Evolutionary conservation across 2,888 invertebrate species (phyloP), one percentile per base, ranked within the genome.

Genomic region (Seladonia tumulorum): DNA sequence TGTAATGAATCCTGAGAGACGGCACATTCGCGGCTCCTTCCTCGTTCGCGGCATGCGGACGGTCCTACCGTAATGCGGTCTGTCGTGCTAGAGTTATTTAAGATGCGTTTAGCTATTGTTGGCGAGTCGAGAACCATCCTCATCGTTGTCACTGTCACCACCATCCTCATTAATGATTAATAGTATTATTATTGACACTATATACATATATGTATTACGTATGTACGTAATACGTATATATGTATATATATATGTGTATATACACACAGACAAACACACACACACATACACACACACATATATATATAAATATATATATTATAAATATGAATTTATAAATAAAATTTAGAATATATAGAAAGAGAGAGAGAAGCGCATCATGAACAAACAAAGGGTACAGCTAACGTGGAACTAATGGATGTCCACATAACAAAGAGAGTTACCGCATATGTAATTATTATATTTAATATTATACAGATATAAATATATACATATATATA

Each of bases 371-470:
- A 78, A 45, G 63, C 60, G 76, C 71, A 75, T 47, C n/a, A 76
- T 45, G 78, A 76, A 79, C 10, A 76, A 77, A 84, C 53, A 78
- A 79, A 83, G 73, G 78, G 68, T 86, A 84, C 49, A 81, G 80
- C 35, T 53, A 72, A 79, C 60, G 82, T 82, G 81, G 70, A 76
- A 70, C 47, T 71, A 39, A 82, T 66, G 88, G 79, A 81, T 85
- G 86, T 82, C 88, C 82, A 88, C 70, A 68, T 82, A 79, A 79
- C 42, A 79, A 70, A 80, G 73, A 79, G 81, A 89, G 86, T 87
- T 87, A 89, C 84, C 84, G 90, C 85, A 76, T 89, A 87, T 90
- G 90, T 90, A 88, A 90, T 90, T 90, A 90, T 86, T 87, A 89
- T 77, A 81, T 90, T 88, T 90, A 88, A 71, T 87, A 89, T 87